phyloP scores from a whole-genome alignment of 2,888 invertebrate genomes.

The Ormia ochracea region DNA sequence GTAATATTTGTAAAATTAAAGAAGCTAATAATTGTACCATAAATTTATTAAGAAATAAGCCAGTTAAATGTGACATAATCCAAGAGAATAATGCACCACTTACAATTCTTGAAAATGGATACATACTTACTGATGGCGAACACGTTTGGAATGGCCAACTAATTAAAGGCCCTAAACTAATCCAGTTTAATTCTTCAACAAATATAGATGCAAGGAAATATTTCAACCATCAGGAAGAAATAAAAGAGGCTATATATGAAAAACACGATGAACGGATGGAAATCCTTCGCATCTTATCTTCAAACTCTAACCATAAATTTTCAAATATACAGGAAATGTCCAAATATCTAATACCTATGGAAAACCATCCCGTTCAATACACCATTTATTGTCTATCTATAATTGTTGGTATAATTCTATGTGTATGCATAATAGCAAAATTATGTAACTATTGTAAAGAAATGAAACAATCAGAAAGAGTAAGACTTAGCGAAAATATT shows the following conservation, averaged over 20 bases:
- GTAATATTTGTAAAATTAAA: too few species aligned
- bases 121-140: not conserved
- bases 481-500: not conserved
- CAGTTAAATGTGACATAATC: too few species aligned
- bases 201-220: not conserved
- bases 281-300: not conserved
- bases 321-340: not conserved
- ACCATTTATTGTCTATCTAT: not conserved
- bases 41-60: too few species aligned
- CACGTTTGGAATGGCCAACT: not conserved
- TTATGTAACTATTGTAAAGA: not conserved
- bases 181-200: not conserved
- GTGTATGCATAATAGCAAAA: not conserved
- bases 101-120: too few species aligned
- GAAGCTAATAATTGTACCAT: too few species aligned
- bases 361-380: not conserved
- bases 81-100: too few species aligned
- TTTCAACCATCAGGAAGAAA: not conserved
- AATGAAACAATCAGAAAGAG: not conserved
- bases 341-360: not conserved
- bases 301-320: not conserved
- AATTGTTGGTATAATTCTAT: not conserved
- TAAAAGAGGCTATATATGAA: not conserved
- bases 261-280: not conserved
- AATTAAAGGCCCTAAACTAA: not conserved